Conservation (phyloP, 2,888 invertebrate species). For the Sesamia inferens region DNA sequence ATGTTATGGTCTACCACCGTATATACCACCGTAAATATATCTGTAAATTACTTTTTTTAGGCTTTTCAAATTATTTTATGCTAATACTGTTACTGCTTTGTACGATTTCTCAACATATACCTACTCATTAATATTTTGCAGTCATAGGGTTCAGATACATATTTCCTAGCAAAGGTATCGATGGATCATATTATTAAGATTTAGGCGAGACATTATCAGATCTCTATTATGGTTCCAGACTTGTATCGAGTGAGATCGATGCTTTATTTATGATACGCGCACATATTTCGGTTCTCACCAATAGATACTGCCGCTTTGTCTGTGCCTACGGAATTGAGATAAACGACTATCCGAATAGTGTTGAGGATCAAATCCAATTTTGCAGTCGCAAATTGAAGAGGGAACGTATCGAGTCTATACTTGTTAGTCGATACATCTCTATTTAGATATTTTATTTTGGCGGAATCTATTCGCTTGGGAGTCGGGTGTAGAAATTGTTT, state of each 20-base stretch:
- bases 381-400: slow-evolving; percentile 80
- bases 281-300: slow-evolving; percentile 70
- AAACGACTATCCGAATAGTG: slow-evolving; percentile 82
- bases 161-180: neutral
- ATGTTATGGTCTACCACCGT: too few species aligned
- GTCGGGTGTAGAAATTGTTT: slow-evolving; percentile 38
- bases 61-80: neutral
- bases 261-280: slow-evolving; percentile 71
- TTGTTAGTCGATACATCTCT: slow-evolving; percentile 67
- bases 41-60: neutral
- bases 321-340: slow-evolving; percentile 80
- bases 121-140: neutral
- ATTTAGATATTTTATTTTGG: slow-evolving; percentile 63
- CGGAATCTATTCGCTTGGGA: slow-evolving; percentile 40
- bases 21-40: too few species aligned
- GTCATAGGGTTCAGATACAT: neutral
- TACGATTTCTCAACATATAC: neutral
- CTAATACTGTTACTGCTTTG: neutral
- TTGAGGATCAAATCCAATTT: slow-evolving; percentile 84
- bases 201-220: slow-evolving; percentile 40
- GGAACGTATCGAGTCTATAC: slow-evolving; percentile 69
- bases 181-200: slow-evolving; percentile 35
- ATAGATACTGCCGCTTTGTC: slow-evolving; percentile 71
- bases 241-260: slow-evolving; percentile 65
- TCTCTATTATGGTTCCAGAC: slow-evolving; percentile 22